These are phyloP conservation scores for Machaerirhynchus nigripectus DNA, from an alignment of 2,113 vertebrate genomes.

Conservation along the genomic window DNA sequence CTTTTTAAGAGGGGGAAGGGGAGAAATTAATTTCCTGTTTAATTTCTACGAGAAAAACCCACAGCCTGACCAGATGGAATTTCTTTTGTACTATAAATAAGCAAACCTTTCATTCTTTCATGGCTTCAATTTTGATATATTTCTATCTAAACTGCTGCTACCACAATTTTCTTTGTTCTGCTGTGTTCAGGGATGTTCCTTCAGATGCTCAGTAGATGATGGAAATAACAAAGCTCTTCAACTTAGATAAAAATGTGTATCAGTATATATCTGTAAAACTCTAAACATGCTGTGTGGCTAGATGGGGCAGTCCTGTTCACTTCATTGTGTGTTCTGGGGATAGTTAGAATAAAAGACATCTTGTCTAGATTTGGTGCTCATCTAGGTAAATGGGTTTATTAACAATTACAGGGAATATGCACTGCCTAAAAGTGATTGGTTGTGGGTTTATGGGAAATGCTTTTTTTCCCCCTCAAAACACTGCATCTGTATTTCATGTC, in stretches of 20 bases:
- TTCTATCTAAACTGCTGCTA: conserved; percentile 11
- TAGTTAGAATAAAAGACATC: not conserved
- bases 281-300: not conserved
- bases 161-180: not conserved
- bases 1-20: not conserved
- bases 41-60: conserved; percentile 16
- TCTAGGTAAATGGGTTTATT: not conserved
- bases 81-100: conserved; percentile 8
- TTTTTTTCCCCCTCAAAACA: not conserved
- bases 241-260: accelerated
- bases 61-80: not conserved
- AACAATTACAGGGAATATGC: not conserved
- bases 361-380: not conserved
- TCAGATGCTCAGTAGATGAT: not conserved
- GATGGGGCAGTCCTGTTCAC: not conserved
- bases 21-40: conserved; percentile 35
- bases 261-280: not conserved
- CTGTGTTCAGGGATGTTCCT: not conserved
- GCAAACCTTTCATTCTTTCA: not conserved
- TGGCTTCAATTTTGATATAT: not conserved
- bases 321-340: not conserved
- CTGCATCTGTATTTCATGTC: not conserved
- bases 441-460: not conserved
- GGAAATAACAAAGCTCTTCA: not conserved
- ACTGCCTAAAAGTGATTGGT: not conserved